Evolutionary conservation across 2,888 invertebrate genomes (phyloP), one percentile per base, ranked within the genome.

Genomic region (Agrilus cyanescens): DNA sequence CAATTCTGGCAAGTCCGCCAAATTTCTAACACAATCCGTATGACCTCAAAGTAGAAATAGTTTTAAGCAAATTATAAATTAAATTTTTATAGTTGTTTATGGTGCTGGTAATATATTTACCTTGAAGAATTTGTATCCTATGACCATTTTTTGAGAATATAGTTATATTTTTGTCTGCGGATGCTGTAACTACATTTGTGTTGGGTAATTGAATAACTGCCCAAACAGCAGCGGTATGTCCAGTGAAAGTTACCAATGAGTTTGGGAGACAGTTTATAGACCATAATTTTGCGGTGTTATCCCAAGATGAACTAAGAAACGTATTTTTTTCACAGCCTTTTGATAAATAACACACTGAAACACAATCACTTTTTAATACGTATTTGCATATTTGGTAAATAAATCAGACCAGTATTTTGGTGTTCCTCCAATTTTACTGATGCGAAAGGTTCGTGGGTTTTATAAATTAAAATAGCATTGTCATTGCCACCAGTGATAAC

Each of bases 401-500:
- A 25, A 39, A 34, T 44, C 40, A 20, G 75, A 62, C 87, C 83
- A 37, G 80, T 78, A 62, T 83, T 80, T 50, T 78, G 74, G 61
- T 94, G 93, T 1, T 87, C 88, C 54, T 79, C 77, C 5, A 93
- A 68, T 29, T 75, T 78, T 37, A 78, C 71, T 29, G 82, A 68
- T 1, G 88, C 80, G 37, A 75, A 68, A 13, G 75, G 73, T 47
- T 82, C 80, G 16, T 82, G 80, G 3, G 82, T 72, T 49, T 78
- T 75, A 62, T 85, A 95, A 6, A 86, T 78, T 53, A 85, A 73
- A 55, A 96, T 87, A 10, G 76, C 77, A 46, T 80, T 79, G 64
- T 95, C 95, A 66, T 93, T 87, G 57, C 93, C 86, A 13, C 91
- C 94, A 4, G 93, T 90, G 41, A 89, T 70, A 40, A 95, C 81